Base-by-base conservation (phyloP, 2,888 invertebrate genomes). In the Dolichopus griseipennis region DNA sequence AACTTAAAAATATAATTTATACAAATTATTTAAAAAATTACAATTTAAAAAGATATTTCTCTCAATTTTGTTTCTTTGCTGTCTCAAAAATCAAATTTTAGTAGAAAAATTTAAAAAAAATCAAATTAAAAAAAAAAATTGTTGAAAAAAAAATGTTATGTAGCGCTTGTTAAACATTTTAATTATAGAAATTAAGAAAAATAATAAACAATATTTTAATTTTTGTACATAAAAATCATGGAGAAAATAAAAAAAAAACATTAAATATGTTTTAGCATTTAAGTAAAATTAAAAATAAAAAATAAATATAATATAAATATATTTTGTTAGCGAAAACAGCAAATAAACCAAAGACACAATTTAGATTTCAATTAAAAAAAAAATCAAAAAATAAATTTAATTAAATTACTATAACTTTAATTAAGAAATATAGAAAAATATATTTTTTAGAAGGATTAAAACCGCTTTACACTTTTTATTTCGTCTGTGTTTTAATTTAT, bases 141-240 rank as follows among this genome's bases (percentile, higher is more conserved):
- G 62, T 21, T 62, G 6, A 21, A 20, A 21, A 63, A 63, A 63
- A 22, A 22, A 20, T 69, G 9, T 66, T 70, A 27, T 69, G 71
- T 64, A 64, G 72, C 61, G 67, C 72, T 9, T 66, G 69, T 18
- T 70, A 73, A 67, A 66, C 70, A 61, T 70, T 34, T 52, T 52
- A 18, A 52, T 52, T 52, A 12, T 52, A 52, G n/a, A 65, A 63
- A 66, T 64, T 70, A 63, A 65, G 65, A 64, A 18, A 66, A 65
- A 65, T 27, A 15, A 63, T 43, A 66, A 65, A 63, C 43, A 64
- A 62, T 62, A 6, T 63, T 52, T 12, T 34, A 61, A 43, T 65
- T 61, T 71, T 68, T 70, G 66, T 71, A 69, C 43, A 68, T 69
- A 69, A 18, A 64, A 64, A 67, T 65, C 27, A 18, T 61, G 33